Conservation (phyloP, 2,797 vertebrate genomes). For the Coranthus polyacanthus region DNA sequence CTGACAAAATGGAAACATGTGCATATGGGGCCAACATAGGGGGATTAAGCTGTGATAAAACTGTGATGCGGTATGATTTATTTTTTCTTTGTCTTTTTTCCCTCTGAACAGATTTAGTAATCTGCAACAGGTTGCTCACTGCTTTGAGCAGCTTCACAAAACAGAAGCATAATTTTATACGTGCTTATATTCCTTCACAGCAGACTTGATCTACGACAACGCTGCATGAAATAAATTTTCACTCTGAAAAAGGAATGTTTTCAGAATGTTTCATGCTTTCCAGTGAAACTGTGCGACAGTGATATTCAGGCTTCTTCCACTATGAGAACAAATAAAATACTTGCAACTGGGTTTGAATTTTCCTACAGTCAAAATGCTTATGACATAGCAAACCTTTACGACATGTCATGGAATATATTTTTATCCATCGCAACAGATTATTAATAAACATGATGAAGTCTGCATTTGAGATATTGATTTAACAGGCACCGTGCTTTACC, state of each 20-base stretch:
- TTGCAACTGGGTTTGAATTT: too few species aligned
- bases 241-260: too few species aligned
- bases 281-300: slow-evolving; percentile 11
- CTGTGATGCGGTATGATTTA: slow-evolving; percentile 46
- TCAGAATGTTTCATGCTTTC: slow-evolving; percentile 17
- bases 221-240: slow-evolving; percentile 28
- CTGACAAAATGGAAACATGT: slow-evolving; percentile 77
- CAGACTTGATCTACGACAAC: slow-evolving; percentile 20
- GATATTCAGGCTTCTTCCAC: neutral
- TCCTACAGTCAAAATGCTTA: neutral
- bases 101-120: slow-evolving; percentile 44
- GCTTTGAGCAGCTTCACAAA: slow-evolving; percentile 46
- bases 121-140: slow-evolving; percentile 67
- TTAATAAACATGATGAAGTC: slow-evolving; percentile 28
- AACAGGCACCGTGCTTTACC: slow-evolving; percentile 77
- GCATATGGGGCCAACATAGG: slow-evolving; percentile 59
- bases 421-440: neutral
- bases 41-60: slow-evolving; percentile 66
- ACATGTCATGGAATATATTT: slow-evolving; percentile 34
- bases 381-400: neutral
- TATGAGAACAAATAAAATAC: too few species aligned
- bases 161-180: slow-evolving; percentile 34
- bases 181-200: slow-evolving; percentile 30
- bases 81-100: slow-evolving; percentile 41
- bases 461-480: slow-evolving; percentile 69